Conservation (phyloP, 2,113 vertebrate genomes). For the Callorhinus ursinus region DNA sequence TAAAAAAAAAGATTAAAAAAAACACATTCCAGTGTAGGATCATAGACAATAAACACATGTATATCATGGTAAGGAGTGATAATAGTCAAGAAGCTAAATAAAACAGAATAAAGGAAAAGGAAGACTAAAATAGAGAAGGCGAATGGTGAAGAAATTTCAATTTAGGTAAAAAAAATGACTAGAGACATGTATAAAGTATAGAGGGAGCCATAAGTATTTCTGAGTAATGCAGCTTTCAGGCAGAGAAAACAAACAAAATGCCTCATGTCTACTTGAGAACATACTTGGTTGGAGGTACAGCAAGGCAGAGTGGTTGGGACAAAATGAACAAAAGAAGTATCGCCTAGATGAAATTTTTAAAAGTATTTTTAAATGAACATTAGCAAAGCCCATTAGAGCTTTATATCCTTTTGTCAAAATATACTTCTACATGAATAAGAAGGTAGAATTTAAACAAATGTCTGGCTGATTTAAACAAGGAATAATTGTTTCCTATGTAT, state of each 20-base stretch:
- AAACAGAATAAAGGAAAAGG: not conserved
- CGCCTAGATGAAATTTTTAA: not conserved
- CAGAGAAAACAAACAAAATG: not conserved
- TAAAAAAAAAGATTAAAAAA: not conserved
- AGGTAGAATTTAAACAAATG: not conserved
- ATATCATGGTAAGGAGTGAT: not conserved
- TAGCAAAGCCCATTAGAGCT: not conserved
- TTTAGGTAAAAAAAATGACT: slow-evolving; percentile 31
- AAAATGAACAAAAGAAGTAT: not conserved
- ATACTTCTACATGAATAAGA: not conserved
- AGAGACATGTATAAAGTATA: not conserved
- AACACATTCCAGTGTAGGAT: not conserved
- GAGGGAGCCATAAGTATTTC: not conserved
- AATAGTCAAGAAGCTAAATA: slow-evolving; percentile 14
- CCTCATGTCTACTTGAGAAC: not conserved
- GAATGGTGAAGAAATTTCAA: not conserved
- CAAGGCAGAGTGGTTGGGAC: not conserved
- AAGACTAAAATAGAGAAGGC: not conserved
- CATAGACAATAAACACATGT: not conserved
- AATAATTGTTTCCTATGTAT: not conserved
- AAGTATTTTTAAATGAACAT: not conserved
- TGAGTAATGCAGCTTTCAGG: not conserved
- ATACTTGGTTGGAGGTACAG: not conserved
- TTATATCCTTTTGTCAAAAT: not conserved
- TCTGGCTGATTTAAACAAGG: not conserved